phyloP scores from a whole-genome alignment of 2,888 invertebrate species.

The Smittia aterrima region DNA sequence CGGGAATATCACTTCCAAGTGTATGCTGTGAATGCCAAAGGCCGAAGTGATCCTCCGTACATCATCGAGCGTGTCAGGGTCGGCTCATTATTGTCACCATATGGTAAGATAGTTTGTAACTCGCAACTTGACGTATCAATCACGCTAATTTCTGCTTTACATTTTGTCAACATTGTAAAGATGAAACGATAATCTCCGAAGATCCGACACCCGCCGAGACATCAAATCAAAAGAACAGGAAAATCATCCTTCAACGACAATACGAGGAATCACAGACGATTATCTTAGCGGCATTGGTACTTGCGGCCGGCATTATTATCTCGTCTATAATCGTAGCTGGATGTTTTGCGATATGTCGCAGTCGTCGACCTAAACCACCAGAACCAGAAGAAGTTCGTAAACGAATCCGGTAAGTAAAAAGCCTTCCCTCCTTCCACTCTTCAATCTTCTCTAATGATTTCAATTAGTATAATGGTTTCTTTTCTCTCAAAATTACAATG shows the following conservation, averaged over 20 bases:
- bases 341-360: constrained; percentile 54
- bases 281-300: constrained; percentile 55
- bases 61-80: constrained; percentile 59
- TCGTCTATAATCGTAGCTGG: constrained; percentile 56
- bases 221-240: constrained; percentile 50
- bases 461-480: constrained; percentile 38
- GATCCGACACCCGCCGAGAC: constrained; percentile 56
- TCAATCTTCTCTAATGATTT: constrained; percentile 29
- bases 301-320: constrained; percentile 54
- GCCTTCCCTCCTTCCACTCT: not conserved
- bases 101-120: too few relatives aligned
- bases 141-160: constrained; percentile 11
- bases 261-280: constrained; percentile 29
- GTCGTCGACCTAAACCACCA: constrained; percentile 53
- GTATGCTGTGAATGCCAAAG: constrained; percentile 79
- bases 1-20: constrained; percentile 75
- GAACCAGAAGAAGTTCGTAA: constrained; percentile 55
- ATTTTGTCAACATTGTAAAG: constrained; percentile 45
- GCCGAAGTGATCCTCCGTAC: constrained; percentile 72
- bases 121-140: not conserved
- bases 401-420: constrained; percentile 52
- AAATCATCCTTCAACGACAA: constrained; percentile 10
- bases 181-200: constrained; percentile 55
- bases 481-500: not conserved
- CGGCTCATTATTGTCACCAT: constrained; percentile 54